These are phyloP conservation scores for Matsumyia berberina DNA, from an alignment of 2,888 invertebrate genomes.

Conservation along the genomic window DNA sequence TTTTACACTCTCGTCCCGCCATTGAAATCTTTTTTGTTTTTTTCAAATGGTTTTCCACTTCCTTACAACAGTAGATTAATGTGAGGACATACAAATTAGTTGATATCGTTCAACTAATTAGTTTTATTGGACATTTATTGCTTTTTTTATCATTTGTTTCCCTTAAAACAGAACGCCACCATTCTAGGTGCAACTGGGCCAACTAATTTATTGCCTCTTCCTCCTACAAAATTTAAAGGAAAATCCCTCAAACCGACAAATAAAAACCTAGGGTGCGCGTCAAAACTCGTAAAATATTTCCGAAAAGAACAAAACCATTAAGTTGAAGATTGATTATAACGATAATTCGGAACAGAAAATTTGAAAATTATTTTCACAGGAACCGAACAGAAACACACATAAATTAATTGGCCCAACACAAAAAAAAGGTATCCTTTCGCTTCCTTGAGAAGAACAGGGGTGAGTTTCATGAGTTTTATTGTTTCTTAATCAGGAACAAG, in stretches of 20 bases:
- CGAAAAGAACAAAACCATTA: slow-evolving; percentile 49
- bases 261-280: slow-evolving; percentile 63
- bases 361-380: slow-evolving; percentile 52
- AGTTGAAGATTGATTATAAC: slow-evolving; percentile 66
- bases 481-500: slow-evolving; percentile 61
- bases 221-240: slow-evolving; percentile 10
- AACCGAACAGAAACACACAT: slow-evolving; percentile 18
- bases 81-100: slow-evolving; percentile 66
- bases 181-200: slow-evolving; percentile 64
- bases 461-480: slow-evolving; percentile 47
- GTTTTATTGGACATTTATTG: slow-evolving; percentile 74
- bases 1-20: slow-evolving; percentile 39
- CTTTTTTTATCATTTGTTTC: slow-evolving; percentile 75
- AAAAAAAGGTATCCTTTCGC: slow-evolving; percentile 28
- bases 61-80: slow-evolving; percentile 67
- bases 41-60: slow-evolving; percentile 56
- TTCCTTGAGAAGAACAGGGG: slow-evolving; percentile 8
- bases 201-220: slow-evolving; percentile 70
- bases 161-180: slow-evolving; percentile 23
- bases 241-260: no score
- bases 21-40: slow-evolving; percentile 17
- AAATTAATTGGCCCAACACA: slow-evolving; percentile 61
- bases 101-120: slow-evolving; percentile 66
- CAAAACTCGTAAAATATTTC: slow-evolving; percentile 54
- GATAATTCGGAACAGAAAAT: slow-evolving; percentile 55